Base-by-base conservation (phyloP, 2,888 invertebrate species). In the Tetramorium bicarinatum region DNA sequence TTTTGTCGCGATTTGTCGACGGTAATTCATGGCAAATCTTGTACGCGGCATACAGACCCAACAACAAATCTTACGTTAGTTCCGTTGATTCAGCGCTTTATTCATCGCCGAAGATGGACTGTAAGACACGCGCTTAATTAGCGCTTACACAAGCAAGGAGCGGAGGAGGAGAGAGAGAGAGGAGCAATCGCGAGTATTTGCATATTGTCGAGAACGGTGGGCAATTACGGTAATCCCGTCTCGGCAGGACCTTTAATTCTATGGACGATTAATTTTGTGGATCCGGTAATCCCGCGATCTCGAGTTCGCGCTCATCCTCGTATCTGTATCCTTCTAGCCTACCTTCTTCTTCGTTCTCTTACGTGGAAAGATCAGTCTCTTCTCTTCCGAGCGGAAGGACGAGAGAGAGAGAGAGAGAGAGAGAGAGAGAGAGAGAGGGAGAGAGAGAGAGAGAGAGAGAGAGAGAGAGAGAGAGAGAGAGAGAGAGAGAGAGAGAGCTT, bases 121-220 rank as follows among this genome's bases (percentile, higher is more conserved):
- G 85, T 86, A 90, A 90, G 87, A 90, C 89, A 87, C 86, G 83
- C 79, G 82, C 86, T 88, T 91, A 91, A 91, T 91, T 91, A 91
- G 87, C 87, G 82, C 88, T 88, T 84, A 86, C 84, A 82, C 85
- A 80, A 79, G 76, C 67, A 72, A 75, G 76, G 71, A 85, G 85
- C 29, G 64, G 15, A 64, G 7, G 41, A 18, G 62, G 25, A 25
- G 25, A 25, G 25, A 25, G 25, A 25, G 38, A 76, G 67, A 69
- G 77, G 80, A 66, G 77, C 44, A 67, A 62, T 82, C 80, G 76
- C 80, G 85, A 79, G 61, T 86, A 90, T 90, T 90, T 89, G 86
- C 90, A 89, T 90, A 90, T 89, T 86, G 86, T 67, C 85, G 80
- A 52, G 82, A 47, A 82, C 79, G 72, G 67, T 54, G 74, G 74